These are phyloP conservation scores for Pseudeuparius sepicola DNA, from an alignment of 2,888 invertebrate genomes.

Conservation along the genomic window DNA sequence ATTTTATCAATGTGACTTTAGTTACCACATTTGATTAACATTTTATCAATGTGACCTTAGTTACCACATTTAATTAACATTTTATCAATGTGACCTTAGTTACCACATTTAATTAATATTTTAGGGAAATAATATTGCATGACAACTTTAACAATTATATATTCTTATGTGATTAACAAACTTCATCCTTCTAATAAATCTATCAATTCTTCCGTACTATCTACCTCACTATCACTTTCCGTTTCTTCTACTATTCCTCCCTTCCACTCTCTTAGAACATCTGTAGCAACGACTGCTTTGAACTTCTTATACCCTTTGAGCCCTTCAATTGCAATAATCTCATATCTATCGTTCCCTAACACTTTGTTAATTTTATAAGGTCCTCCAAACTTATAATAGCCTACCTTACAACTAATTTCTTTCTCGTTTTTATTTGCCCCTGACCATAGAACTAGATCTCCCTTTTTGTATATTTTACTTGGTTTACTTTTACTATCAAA, in stretches of 20 bases:
- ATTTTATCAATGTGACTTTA: no score
- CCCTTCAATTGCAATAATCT: slow-evolving; percentile 20
- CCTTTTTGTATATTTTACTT: no score
- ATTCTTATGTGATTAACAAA: no score
- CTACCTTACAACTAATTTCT: slow-evolving; percentile 19
- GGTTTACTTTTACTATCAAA: slow-evolving; percentile 16
- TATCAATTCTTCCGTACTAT: no score
- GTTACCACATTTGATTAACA: no score
- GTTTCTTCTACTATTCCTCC: slow-evolving; percentile 12
- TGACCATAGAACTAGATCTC: slow-evolving; percentile 18
- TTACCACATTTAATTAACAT: no score
- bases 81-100: no score
- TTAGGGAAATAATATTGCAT: no score
- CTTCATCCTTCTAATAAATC: no score
- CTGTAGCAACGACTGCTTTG: slow-evolving; percentile 14
- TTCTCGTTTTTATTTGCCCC: slow-evolving; percentile 13
- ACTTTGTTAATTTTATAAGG: slow-evolving; percentile 19
- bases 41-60: no score
- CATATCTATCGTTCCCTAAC: slow-evolving; percentile 20
- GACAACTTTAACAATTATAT: no score
- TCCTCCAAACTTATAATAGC: slow-evolving; percentile 19
- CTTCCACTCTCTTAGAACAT: slow-evolving; percentile 9
- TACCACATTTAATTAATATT: no score
- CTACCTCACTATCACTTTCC: slow-evolving; percentile 13
- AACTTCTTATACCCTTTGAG: slow-evolving; percentile 15